Percentiles rank a stretch among this genome's conserved stretches.
Evolutionary conservation across 2,113 vertebrate species (phyloP).

Genomic region (Corapipo altera): DNA sequence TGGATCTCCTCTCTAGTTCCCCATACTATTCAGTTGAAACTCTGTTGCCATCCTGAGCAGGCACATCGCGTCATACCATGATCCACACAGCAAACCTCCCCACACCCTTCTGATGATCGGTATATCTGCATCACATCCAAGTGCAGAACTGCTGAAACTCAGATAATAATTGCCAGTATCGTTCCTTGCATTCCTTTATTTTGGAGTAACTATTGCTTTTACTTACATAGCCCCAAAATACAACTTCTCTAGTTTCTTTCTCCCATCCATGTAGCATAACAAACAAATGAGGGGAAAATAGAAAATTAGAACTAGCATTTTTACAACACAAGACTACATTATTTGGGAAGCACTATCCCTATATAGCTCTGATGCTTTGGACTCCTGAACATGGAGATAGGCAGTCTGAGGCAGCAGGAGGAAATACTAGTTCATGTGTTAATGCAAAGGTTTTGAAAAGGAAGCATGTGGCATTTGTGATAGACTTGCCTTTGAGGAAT

Average conservation of each 20-base stretch:
- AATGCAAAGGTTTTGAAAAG: not conserved
- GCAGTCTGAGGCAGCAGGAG: not conserved
- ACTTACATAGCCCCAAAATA: not conserved
- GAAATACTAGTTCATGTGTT: not conserved
- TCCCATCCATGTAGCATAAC: not conserved
- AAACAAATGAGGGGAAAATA: not conserved
- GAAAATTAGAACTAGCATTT: not conserved
- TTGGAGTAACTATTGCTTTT: not conserved
- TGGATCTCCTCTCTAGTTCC: not conserved
- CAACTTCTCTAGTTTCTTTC: not conserved
- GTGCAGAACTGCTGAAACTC: not conserved
- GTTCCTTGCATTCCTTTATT: not conserved
- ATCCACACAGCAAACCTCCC: not conserved
- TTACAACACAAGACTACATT: not conserved
- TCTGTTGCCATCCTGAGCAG: not conserved
- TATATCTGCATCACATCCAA: not conserved
- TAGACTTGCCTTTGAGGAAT: not conserved
- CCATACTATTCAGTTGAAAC: not conserved
- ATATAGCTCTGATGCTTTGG: not conserved
- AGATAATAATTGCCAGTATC: not conserved
- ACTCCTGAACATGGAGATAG: not conserved
- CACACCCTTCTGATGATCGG: fast-evolving
- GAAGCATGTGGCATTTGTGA: not conserved
- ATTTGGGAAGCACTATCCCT: not conserved
- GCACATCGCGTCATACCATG: not conserved